phyloP scores from a whole-genome alignment of 2,888 invertebrate genomes.

The Saturnia japonica region DNA sequence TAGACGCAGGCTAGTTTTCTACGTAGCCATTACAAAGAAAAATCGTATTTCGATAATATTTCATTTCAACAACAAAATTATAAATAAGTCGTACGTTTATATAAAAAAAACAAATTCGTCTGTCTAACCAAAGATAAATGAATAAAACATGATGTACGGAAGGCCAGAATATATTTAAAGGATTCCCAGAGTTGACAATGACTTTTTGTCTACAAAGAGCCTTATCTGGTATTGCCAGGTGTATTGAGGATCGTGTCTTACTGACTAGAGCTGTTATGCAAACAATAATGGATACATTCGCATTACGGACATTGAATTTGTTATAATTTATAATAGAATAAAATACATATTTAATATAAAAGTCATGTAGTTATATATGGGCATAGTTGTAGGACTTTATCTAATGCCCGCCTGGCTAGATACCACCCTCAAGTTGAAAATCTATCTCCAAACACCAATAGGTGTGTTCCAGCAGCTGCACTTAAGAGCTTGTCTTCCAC shows the following conservation, averaged over 20 bases:
- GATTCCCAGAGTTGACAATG: conserved; percentile 25
- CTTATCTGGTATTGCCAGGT: conserved; percentile 12
- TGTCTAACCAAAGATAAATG: conserved; percentile 26
- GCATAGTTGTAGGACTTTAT: no score
- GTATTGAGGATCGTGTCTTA: conserved; percentile 7
- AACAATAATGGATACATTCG: neutral
- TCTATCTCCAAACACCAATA: no score
- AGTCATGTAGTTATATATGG: no score
- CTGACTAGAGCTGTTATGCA: conserved; percentile 5
- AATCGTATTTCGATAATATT: neutral
- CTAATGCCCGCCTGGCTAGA: no score
- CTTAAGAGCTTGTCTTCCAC: no score
- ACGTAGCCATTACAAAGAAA: neutral
- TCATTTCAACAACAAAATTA: neutral
- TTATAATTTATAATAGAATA: neutral
- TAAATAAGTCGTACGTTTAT: neutral
- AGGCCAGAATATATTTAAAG: conserved; percentile 29
- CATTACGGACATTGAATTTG: neutral
- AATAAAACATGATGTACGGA: neutral
- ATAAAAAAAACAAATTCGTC: neutral
- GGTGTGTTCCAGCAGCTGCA: no score
- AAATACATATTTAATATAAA: no score
- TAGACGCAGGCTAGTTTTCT: neutral
- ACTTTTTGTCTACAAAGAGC: conserved; percentile 5
- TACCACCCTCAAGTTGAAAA: no score